Evolutionary conservation across 1,140 invertebrate genomes (phyloP).

Genomic region (Geopemphigus sp.): DNA sequence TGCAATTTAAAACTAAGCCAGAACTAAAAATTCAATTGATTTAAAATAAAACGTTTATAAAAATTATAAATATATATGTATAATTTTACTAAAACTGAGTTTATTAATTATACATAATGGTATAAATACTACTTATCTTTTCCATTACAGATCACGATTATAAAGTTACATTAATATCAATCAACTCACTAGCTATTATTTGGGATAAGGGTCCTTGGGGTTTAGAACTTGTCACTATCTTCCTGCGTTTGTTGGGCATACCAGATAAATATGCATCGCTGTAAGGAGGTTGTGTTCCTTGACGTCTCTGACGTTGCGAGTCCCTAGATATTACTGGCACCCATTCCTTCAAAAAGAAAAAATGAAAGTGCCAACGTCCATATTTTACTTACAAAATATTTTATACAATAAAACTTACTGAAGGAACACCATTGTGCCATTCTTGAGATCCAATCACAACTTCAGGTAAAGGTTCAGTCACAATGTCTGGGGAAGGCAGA

Average conservation of each 20-base stretch:
- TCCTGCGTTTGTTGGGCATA: slow-evolving; percentile 76
- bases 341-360: slow-evolving; percentile 66
- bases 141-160: too few species aligned
- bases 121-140: too few species aligned
- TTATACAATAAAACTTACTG: slow-evolving; percentile 54
- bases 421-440: slow-evolving; percentile 60
- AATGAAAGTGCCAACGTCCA: not conserved
- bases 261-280: slow-evolving; percentile 81
- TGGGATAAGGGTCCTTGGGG: slow-evolving; percentile 52
- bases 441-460: slow-evolving; percentile 60
- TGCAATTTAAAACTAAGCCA: too few species aligned
- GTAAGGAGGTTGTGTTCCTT: slow-evolving; percentile 61
- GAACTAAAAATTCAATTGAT: too few species aligned
- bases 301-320: slow-evolving; percentile 65
- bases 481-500: slow-evolving; percentile 10
- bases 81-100: too few species aligned
- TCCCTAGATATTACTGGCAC: slow-evolving; percentile 77
- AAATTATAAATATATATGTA: too few species aligned
- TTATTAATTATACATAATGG: too few species aligned
- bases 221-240: slow-evolving; percentile 60
- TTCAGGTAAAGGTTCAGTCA: slow-evolving; percentile 55
- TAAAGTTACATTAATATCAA: too few species aligned
- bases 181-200: slow-evolving; percentile 53
- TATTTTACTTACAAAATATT: not conserved
- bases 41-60: too few species aligned